Evolutionary conservation across 2,888 invertebrate genomes (phyloP).

Genomic region (Eumacrocentrus americanus): DNA sequence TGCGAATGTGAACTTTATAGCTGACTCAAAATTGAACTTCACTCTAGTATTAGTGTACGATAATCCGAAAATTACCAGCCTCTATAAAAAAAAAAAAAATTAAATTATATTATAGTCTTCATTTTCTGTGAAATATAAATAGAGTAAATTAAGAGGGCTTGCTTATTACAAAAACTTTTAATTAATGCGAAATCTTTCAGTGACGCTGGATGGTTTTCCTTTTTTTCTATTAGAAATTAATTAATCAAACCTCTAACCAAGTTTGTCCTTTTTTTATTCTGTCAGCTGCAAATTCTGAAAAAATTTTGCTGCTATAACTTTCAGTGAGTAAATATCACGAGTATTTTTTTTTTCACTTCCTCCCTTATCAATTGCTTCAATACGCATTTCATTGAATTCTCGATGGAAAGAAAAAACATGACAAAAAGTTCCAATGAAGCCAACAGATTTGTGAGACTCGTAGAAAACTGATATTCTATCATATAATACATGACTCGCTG

Average conservation of each 20-base stretch:
- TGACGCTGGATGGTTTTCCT: not conserved
- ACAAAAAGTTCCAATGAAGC: not conserved
- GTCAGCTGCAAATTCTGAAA: not conserved
- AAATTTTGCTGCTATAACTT: not conserved
- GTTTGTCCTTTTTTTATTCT: not conserved
- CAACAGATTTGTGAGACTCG: not conserved
- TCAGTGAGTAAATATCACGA: not conserved
- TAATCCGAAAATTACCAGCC: not conserved
- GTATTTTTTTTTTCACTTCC: no score
- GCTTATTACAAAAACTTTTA: no score
- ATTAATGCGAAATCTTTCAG: no score
- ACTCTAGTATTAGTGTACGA: not conserved
- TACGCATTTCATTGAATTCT: not conserved
- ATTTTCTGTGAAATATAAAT: no score
- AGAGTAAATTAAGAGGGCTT: no score
- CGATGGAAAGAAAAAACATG: not conserved
- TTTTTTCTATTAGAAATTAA: not conserved
- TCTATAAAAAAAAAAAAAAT: no score
- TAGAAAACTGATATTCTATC: not conserved
- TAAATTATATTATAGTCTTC: no score
- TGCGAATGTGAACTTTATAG: slow-evolving; percentile 4
- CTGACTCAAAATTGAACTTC: slow-evolving; percentile 15
- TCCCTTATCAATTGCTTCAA: no score
- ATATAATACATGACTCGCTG: not conserved
- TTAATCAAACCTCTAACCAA: not conserved